These are phyloP conservation scores for Apodemia mormo DNA, from an alignment of 2,888 invertebrate genomes.

Conservation along the genomic window DNA sequence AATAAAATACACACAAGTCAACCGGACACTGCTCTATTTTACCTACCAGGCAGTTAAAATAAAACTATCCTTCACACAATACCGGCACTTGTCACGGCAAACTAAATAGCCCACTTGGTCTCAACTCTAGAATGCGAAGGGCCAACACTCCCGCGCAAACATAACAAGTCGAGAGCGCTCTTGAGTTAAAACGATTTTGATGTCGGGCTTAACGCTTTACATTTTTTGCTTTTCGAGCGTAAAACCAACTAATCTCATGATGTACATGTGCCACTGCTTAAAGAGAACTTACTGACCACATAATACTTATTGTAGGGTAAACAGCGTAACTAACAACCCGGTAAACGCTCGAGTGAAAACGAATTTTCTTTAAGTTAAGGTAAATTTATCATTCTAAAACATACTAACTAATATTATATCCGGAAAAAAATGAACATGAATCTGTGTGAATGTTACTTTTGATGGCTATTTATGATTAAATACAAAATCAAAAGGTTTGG, in stretches of 20 bases:
- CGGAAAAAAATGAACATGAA: too few species aligned
- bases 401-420: too few species aligned
- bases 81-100: conserved; percentile 48
- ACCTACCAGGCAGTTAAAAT: conserved; percentile 24
- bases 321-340: conserved; percentile 1
- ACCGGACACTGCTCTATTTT: conserved; percentile 22
- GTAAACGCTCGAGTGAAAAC: neutral
- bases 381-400: too few species aligned
- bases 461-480: too few species aligned
- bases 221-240: conserved; percentile 46
- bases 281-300: conserved; percentile 3
- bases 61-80: conserved; percentile 32
- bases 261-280: conserved; percentile 32
- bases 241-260: conserved; percentile 41
- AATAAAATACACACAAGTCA: too few species aligned
- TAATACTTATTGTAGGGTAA: conserved; percentile 2
- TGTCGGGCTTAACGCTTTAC: conserved; percentile 49
- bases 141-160: conserved; percentile 58
- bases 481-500: too few species aligned
- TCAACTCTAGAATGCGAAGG: conserved; percentile 48
- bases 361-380: neutral
- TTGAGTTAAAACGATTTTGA: conserved; percentile 72
- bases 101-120: conserved; percentile 45
- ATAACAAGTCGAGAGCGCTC: conserved; percentile 46
- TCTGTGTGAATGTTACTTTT: too few species aligned